Base-by-base conservation (phyloP, 1,140 invertebrate species). In the Orchesella cincta region DNA sequence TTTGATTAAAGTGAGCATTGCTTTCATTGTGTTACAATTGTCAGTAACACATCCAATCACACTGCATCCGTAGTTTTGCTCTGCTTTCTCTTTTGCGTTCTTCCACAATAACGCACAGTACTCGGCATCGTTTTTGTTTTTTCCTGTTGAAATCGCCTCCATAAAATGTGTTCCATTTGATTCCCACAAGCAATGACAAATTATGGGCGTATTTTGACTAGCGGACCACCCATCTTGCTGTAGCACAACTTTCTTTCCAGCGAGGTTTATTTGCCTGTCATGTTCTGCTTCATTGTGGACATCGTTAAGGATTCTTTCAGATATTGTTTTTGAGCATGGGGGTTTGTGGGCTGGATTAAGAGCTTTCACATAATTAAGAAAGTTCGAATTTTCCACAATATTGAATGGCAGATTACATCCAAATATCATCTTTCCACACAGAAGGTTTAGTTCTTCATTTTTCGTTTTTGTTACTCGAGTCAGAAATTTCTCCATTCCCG, bases 401-500 rank as follows among this genome's bases (percentile, higher is more conserved):
- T 36, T 1, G 35, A 77, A 77, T 57, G 76, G 33, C 12, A 73
- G n/a, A 34, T 77, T 77, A 34, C 67, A 73, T 5, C 31, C 29
- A 31, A 52, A 77, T 16, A 77, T 26, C 12, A 77, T 36, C 54
- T 35, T 72, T n/a, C 73, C 39, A 8, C 8, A 46, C 20, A 20
- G 8, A 8, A 46, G 8, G 20, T 46, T 20, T 20, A 46, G 20
- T 8, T 46, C 39, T 20, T 46, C 20, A 8, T 20, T 8, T 46
- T 46, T 46, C 39, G 8, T 46, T 46, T 46, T 20, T 8, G 8
- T 20, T 8, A 46, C 39, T 46, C 20, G 8, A 8, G 8, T 46
- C 8, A 46, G 8, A 20, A 46, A 46, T n/a, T n/a, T n/a, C n/a
- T n/a, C n/a, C n/a, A n/a, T n/a, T n/a, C n/a, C n/a, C n/a, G n/a